These are phyloP conservation scores for Pyrocephalus nanus DNA, from an alignment of 2,797 vertebrate genomes.

Conservation along the genomic window DNA sequence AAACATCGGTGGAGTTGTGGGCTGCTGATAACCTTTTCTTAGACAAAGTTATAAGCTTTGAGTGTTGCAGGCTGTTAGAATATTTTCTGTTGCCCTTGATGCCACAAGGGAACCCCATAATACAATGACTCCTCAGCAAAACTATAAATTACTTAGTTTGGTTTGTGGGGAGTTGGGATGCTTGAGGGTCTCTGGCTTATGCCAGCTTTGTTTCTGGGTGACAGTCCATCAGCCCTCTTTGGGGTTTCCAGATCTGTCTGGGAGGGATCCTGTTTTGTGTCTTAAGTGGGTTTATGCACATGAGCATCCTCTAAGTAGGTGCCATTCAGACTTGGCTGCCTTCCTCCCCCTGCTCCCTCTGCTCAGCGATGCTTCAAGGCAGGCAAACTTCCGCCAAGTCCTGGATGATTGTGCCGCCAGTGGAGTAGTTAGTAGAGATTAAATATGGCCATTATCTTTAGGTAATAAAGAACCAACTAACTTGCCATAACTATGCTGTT, in stretches of 20 bases:
- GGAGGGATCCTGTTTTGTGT: neutral
- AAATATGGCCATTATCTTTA: conserved; percentile 72
- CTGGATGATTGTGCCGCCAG: conserved; percentile 35
- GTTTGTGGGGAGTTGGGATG: neutral
- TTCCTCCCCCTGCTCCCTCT: neutral
- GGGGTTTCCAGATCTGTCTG: neutral
- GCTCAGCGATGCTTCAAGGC: conserved; percentile 10
- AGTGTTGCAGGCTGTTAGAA: neutral
- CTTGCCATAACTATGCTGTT: conserved; percentile 72
- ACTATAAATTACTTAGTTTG: neutral
- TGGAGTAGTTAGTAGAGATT: conserved; percentile 73
- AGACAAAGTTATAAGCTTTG: neutral
- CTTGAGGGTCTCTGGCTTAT: neutral
- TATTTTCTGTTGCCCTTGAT: neutral
- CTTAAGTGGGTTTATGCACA: neutral
- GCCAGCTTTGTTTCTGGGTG: neutral
- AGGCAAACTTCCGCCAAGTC: neutral
- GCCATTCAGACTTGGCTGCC: neutral
- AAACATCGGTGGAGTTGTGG: conserved; percentile 30
- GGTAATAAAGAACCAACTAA: conserved; percentile 75
- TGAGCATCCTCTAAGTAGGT: neutral
- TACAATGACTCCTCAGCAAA: neutral
- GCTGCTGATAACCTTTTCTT: conserved; percentile 50
- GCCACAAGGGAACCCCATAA: neutral
- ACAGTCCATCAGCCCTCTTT: neutral